A percentile compares a stretch with the other conserved stretches of the same genome.
Evolutionary conservation across 2,888 invertebrate genomes (phyloP).

Genomic region (Plagodis dolabraria): DNA sequence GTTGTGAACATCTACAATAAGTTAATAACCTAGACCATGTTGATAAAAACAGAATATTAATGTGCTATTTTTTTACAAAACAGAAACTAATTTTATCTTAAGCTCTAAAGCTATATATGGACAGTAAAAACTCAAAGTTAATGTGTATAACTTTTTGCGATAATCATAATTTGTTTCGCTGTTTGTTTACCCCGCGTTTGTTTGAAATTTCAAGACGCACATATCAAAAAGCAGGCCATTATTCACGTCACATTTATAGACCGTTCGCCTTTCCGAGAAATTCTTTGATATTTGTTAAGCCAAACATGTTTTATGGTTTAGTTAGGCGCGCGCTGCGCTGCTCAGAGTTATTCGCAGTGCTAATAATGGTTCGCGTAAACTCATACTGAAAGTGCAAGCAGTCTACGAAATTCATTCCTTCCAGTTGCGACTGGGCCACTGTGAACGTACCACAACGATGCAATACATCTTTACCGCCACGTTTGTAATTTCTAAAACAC

Average conservation of each 20-base stretch:
- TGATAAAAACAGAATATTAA: conserved; percentile 1
- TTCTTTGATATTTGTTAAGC: conserved; percentile 42
- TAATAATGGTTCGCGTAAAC: conserved; percentile 61
- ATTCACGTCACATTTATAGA: conserved; percentile 36
- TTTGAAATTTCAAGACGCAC: conserved; percentile 14
- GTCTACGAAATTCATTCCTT: conserved; percentile 71
- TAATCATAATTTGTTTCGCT: conserved; percentile 34
- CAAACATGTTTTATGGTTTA: conserved; percentile 38
- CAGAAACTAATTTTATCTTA: conserved; percentile 19
- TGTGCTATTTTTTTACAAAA: not conserved
- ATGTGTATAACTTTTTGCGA: conserved; percentile 30
- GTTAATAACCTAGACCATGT: no score
- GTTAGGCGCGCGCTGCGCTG: conserved; percentile 34
- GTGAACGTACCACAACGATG: conserved; percentile 40
- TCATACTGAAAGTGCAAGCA: conserved; percentile 78
- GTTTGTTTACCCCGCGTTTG: conserved; percentile 28
- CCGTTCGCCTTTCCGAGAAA: conserved; percentile 41
- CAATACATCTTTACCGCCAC: conserved; percentile 34
- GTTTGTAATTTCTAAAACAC: conserved; percentile 30
- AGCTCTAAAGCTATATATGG: conserved; percentile 7
- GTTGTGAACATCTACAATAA: no score
- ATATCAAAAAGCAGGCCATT: conserved; percentile 27
- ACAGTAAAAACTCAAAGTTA: conserved; percentile 17
- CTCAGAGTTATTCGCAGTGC: conserved; percentile 49
- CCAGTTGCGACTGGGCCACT: conserved; percentile 74